A percentile compares a stretch with the other conserved stretches of the same genome.
Conservation (phyloP, 2,113 vertebrate species). For the Apus apus region DNA sequence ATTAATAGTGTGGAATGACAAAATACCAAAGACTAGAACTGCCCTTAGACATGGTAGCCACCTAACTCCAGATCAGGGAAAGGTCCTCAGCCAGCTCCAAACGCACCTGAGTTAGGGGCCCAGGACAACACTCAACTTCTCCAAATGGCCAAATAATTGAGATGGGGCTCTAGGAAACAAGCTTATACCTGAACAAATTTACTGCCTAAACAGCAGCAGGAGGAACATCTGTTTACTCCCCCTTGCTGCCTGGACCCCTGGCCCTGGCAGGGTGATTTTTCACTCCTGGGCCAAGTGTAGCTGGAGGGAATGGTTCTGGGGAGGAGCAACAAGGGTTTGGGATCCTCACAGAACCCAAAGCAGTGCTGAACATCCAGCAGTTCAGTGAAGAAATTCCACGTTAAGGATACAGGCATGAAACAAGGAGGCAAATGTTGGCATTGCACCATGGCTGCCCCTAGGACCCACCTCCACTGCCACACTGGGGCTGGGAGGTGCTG, state of each 20-base stretch:
- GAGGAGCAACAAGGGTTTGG: neutral
- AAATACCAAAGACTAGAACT: neutral
- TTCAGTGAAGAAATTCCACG: neutral
- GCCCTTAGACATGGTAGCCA: neutral
- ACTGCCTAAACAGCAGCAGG: neutral
- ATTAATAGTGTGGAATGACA: neutral
- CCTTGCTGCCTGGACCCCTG: neutral
- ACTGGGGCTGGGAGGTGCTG: neutral
- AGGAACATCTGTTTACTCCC: neutral
- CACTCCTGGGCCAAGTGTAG: neutral
- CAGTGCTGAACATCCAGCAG: neutral
- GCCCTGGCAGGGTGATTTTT: neutral
- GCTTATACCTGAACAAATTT: neutral
- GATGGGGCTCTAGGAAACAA: neutral
- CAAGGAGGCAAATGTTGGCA: neutral
- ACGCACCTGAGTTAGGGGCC: accelerated
- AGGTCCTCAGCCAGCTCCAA: neutral
- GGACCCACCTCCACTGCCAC: accelerated
- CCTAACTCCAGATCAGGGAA: neutral
- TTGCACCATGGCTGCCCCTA: neutral
- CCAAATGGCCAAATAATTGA: neutral
- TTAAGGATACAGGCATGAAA: neutral
- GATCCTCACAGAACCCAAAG: neutral
- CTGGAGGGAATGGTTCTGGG: neutral
- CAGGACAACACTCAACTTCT: neutral